Conservation (phyloP, 2,888 invertebrate genomes). For the Agrilus cyanescens region DNA sequence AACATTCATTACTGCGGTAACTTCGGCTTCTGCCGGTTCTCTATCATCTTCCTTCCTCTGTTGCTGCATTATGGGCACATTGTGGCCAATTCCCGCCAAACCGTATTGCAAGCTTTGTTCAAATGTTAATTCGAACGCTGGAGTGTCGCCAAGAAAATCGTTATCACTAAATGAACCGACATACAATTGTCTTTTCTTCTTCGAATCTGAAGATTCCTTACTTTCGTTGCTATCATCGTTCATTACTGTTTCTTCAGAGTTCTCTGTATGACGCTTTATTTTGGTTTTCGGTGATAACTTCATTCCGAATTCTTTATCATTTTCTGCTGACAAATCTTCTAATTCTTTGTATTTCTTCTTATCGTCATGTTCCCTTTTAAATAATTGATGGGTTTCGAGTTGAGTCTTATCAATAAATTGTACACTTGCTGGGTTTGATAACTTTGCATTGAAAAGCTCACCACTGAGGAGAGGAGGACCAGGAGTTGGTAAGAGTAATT, state of each 20-base stretch:
- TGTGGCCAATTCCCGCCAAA: conserved; percentile 58
- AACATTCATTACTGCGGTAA: conserved; percentile 64
- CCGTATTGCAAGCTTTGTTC: conserved; percentile 49
- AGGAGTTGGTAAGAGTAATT: conserved; percentile 3
- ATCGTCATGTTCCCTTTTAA: conserved; percentile 31
- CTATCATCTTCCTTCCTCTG: conserved; percentile 58
- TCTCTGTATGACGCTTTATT: conserved; percentile 11
- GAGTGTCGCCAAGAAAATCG: conserved; percentile 54
- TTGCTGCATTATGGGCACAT: conserved; percentile 43
- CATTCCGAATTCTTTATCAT: conserved; percentile 15
- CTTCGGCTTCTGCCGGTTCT: conserved; percentile 75
- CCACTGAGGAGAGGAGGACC: conserved; percentile 20
- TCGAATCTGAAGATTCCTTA: conserved; percentile 11
- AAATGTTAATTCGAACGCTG: conserved; percentile 26
- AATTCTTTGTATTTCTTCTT: conserved; percentile 1
- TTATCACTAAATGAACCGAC: conserved; percentile 56
- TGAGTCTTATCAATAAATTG: conserved; percentile 48
- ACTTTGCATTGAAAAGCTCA: conserved; percentile 31
- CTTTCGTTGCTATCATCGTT: background rate
- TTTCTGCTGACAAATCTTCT: background rate
- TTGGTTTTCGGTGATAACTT: conserved; percentile 6
- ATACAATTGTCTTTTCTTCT: conserved; percentile 44
- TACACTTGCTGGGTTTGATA: conserved; percentile 47
- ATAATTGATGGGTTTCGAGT: conserved; percentile 37
- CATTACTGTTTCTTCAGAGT: background rate